Evolutionary conservation across 2,113 vertebrate genomes (phyloP), one percentile per base, ranked within the genome.

Genomic region (Aphyosemion australe): DNA sequence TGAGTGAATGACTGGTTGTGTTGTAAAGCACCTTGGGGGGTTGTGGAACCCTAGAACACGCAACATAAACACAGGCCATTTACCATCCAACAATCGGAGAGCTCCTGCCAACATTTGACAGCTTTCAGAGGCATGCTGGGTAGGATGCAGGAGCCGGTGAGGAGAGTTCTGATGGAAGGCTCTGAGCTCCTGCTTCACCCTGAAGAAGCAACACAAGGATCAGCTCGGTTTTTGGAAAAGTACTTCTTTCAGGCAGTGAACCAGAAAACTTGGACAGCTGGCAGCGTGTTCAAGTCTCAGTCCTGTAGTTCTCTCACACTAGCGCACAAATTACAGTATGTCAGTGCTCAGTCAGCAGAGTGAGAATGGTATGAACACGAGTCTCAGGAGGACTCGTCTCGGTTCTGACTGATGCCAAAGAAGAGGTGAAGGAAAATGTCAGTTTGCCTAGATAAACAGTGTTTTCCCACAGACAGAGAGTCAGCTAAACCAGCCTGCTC

Each of bases 231-330:
- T 88, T 64, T 74, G 15, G 63, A 76, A 74, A 84, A 89, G 83
- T 77, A 78, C 84, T 83, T 76, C 87, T 81, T 77, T 62, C 80
- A 37, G 88, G 89, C 89, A 82, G 65, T 62, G 19, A 63, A 80
- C 86, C 91, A 86, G 85, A 71, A 77, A 66, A 3, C 71, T 81
- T 46, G 55, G 84, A 74, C 86, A 88, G 87, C 82, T 84, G 84
- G 66, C 69, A 65, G 55, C 2, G 15, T 46, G 31, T 65, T 49
- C 47, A 56, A 53, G 57, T 78, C 61, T 75, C 66, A 73, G 48
- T 70, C 61, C 60, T 68, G 37, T 42, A 61, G 58, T 69, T 76
- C 71, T 67, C 59, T 58, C 74, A 58, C 69, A 69, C 66, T 5
- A 26, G 65, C 14, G 9, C 61, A 80, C 68, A 79, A 80, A 80